Percentiles rank a stretch among this genome's conserved stretches.
phyloP scores from a whole-genome alignment of 2,888 invertebrate species.

The Cantharis lateralis region DNA sequence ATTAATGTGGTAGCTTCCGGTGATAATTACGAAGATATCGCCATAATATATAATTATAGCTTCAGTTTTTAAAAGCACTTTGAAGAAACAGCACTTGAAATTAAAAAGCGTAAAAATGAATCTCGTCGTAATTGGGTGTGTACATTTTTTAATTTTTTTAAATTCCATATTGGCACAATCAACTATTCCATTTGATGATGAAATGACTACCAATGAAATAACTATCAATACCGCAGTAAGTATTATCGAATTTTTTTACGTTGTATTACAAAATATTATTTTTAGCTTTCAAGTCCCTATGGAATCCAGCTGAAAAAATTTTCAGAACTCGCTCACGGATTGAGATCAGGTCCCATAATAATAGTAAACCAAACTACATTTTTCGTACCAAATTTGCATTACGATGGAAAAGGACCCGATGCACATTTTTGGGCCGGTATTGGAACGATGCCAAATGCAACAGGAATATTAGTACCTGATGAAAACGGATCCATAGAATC shows the following conservation, averaged over 20 bases:
- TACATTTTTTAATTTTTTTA: not conserved
- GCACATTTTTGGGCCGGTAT: slow-evolving; percentile 41
- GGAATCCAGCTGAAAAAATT: slow-evolving; percentile 17
- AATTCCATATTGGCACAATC: not conserved
- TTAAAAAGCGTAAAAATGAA: not conserved
- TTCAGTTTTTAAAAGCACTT: not conserved
- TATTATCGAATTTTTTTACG: not conserved
- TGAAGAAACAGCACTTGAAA: not conserved
- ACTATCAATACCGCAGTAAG: not conserved
- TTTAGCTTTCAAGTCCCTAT: not conserved
- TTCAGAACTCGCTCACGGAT: slow-evolving; percentile 12
- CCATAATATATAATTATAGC: not conserved
- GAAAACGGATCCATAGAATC: slow-evolving; percentile 32
- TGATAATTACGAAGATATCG: not conserved
- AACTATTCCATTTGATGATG: not conserved
- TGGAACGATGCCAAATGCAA: slow-evolving; percentile 27
- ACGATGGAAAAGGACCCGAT: slow-evolving; percentile 30
- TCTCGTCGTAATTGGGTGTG: not conserved
- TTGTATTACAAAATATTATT: not conserved
- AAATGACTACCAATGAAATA: not conserved
- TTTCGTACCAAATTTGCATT: slow-evolving; percentile 40
- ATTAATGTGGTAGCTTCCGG: not conserved
- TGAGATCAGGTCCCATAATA: slow-evolving; percentile 40
- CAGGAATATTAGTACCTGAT: slow-evolving; percentile 28
- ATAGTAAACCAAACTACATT: slow-evolving; percentile 40